Evolutionary conservation across 2,113 vertebrate genomes (phyloP), one percentile per base, ranked within the genome.

Genomic region (Bos indicus): DNA sequence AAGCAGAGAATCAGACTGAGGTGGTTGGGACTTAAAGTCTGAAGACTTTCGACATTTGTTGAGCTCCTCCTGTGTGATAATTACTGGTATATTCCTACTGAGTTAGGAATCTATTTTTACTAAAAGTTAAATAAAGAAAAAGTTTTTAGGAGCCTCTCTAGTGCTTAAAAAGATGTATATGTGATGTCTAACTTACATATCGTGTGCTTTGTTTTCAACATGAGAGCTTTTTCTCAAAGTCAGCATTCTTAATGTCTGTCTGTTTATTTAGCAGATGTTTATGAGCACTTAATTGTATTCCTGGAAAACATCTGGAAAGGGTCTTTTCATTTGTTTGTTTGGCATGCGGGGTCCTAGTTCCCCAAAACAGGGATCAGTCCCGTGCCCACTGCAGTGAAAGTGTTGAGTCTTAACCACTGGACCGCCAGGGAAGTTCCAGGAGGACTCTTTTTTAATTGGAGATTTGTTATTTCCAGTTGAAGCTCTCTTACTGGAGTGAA

Each of bases 91-190:
- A 81, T 96, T 85, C 74, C 81, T 91, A 5, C 81, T 91, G 56
- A 89, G 15, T 90, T 77, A 85, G 43, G 48, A 97, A 92, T 71
- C 46, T 95, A 67, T 88, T 94, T 97, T 96, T 64, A 87, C 85
- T 93, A 46, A 90, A 97, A 90, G 16, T 85, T 91, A 91, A 98
- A 96, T 90, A 95, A 97, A 97, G 36, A 78, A 94, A 95, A 96
- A 74, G 5, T 87, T 93, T 93, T 7, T 28, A 80, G 90, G 57
- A 89, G 46, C 78, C 56, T 91, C 25, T 52, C 54, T 80, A 30
- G 25, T 87, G 23, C 52, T 95, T 94, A 80, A 88, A 94, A 59
- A 90, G 17, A 62, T 51, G 36, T 43, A 4, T 74, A 85, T 90
- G 26, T 85, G 33, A 23, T 19, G 1, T 84, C 19, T 95, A 52